Evolutionary conservation across 2,888 invertebrate genomes (phyloP).

Genomic region (Caenorhabditis virilis): DNA sequence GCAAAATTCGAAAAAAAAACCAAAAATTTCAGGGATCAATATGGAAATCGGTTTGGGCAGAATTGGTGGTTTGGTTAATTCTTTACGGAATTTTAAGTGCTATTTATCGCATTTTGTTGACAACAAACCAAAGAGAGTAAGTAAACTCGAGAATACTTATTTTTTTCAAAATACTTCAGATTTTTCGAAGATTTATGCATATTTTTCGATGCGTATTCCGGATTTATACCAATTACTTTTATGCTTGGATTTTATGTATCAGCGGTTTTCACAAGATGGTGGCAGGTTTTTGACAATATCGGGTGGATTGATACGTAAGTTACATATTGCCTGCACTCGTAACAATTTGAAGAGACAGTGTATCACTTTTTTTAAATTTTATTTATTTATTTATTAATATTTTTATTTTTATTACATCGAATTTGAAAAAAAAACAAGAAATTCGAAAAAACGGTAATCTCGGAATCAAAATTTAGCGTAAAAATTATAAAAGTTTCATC

Average conservation of each 20-base stretch:
- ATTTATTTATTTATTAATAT: no score
- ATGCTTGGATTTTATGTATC: conserved; percentile 67
- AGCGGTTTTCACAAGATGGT: conserved; percentile 59
- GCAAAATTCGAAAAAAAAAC: no score
- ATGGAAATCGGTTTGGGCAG: conserved; percentile 57
- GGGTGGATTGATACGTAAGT: conserved; percentile 67
- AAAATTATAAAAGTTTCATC: no score
- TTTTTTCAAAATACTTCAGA: conserved; percentile 27
- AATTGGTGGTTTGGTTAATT: conserved; percentile 56
- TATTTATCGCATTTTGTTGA: conserved; percentile 47
- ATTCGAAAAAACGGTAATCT: no score
- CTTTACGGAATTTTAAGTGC: conserved; percentile 49
- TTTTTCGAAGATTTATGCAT: conserved; percentile 62
- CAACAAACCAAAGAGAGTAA: conserved; percentile 51
- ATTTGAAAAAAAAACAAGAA: no score
- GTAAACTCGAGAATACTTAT: conserved; percentile 2
- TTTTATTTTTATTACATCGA: no score
- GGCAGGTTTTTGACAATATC: conserved; percentile 62
- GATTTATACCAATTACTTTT: conserved; percentile 64
- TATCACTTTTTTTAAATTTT: no score
- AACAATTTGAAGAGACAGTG: no score
- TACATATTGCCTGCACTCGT: not conserved
- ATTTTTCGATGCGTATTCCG: conserved; percentile 63
- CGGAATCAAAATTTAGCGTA: no score
- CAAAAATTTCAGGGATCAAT: conserved; percentile 56